Evolutionary conservation across 2,797 vertebrate genomes (phyloP), one percentile per base, ranked within the genome.

Genomic region (Sphaeramia orbicularis): DNA sequence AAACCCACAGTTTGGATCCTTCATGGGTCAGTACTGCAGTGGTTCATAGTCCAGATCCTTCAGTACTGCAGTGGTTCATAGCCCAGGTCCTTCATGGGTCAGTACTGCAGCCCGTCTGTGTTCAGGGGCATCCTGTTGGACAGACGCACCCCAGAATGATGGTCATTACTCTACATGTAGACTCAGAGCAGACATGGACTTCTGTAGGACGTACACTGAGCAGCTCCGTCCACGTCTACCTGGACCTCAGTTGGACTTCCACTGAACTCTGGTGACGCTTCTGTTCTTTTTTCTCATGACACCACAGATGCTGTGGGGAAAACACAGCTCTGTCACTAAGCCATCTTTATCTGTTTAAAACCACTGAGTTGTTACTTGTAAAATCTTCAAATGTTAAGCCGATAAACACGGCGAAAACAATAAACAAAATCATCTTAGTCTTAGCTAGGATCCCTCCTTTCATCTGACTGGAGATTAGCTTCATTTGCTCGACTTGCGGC

Each of bases 351-450:
- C 83, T 74, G 73, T 82, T 68, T 65, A 71, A 86, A 86, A 87
- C 83, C 81, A 81, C 79, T 80, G 76, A 89, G 84, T 85, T 81
- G 76, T 86, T 85, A 68, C 80, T 64, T 52, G 71, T 85, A 61
- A 80, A 79, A 91, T 87, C 79, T 84, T 82, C 73, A 65, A 85
- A 81, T 79, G 79, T 59, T 87, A 90, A 88, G 65, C 74, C 47
- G 71, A 87, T 88, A 84, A 86, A 73, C 73, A 60, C 61, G 4
- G 63, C 69, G n/a, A 75, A 89, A 85, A 86, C 78, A 86, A 89
- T 86, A 89, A 89, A 86, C 71, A 84, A 74, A 76, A 85, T 74
- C 43, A 74, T 80, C 69, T 64, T 42, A 0, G 52, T 63, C 59
- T 79, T 71, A 73, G 70, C 74, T 36, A 40, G 56, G 67, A 76